Percentiles rank a stretch among this genome's conserved stretches.
phyloP scores from a whole-genome alignment of 2,888 invertebrate species.

The Neoitamus cyanurus region DNA sequence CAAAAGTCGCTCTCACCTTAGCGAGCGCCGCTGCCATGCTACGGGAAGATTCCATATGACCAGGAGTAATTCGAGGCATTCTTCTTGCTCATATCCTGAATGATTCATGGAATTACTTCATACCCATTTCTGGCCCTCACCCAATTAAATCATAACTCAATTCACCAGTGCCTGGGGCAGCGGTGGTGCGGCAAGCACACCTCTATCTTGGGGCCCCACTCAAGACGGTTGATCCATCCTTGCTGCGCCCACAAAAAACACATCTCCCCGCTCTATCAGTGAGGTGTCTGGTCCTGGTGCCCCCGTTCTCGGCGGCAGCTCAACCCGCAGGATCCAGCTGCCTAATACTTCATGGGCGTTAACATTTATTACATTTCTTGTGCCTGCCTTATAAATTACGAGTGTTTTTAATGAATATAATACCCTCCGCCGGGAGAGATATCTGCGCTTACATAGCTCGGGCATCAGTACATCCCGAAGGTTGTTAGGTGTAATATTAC shows the following conservation, averaged over 20 bases:
- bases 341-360: constrained; percentile 41
- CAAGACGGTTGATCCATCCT: neutral
- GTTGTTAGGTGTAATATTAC: constrained; percentile 40
- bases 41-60: constrained; percentile 13
- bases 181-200: neutral
- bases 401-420: constrained; percentile 36
- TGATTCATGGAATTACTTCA: constrained; percentile 33
- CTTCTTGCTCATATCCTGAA: constrained; percentile 36
- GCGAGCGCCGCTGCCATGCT: neutral
- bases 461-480: constrained; percentile 26
- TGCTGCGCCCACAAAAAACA: neutral
- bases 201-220: neutral
- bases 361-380: constrained; percentile 42
- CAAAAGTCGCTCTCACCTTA: neutral
- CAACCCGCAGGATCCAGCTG: constrained; percentile 4
- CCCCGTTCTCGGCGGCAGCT: neutral
- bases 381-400: constrained; percentile 38
- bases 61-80: constrained; percentile 2
- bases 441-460: constrained; percentile 20
- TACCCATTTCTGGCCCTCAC: constrained; percentile 31
- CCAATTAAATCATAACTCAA: constrained; percentile 44
- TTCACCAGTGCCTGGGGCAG: neutral
- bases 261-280: neutral
- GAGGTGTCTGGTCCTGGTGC: neutral
- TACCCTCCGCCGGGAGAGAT: constrained; percentile 31